Percentiles rank a stretch among this genome's conserved stretches.
phyloP scores from a whole-genome alignment of 2,797 vertebrate species.

The Okamejei kenojei region DNA sequence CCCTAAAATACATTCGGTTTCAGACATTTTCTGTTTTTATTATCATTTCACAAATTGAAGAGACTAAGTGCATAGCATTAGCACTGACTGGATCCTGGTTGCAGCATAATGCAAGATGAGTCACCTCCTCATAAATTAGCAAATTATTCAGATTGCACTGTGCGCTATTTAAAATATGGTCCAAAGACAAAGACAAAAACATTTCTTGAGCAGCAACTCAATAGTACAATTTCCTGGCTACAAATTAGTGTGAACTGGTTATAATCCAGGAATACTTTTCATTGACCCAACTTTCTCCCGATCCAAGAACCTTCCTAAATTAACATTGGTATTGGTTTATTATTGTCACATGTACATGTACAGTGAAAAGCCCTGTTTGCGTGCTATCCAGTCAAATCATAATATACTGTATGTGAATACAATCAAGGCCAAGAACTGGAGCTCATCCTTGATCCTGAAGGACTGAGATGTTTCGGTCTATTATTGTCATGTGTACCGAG shows the following conservation, averaged over 20 bases:
- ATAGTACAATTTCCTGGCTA: not conserved
- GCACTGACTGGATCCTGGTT: not conserved
- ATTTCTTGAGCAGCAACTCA: slow-evolving; percentile 20
- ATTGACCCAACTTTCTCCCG: no score
- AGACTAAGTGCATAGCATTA: not conserved
- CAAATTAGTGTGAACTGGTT: not conserved
- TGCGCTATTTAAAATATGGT: not conserved
- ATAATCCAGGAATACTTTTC: not conserved
- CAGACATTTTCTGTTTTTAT: no score
- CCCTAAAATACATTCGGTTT: no score
- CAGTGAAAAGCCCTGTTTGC: not conserved
- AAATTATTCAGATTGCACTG: not conserved
- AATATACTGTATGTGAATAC: no score
- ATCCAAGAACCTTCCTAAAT: no score
- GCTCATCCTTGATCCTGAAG: no score
- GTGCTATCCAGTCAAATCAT: no score
- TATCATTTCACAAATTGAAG: not conserved
- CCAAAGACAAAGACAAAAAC: not conserved
- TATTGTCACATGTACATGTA: no score
- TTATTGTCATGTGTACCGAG: no score
- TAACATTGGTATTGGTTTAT: no score
- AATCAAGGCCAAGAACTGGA: no score
- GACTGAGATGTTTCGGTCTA: no score
- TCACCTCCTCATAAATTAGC: not conserved
- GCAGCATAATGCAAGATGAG: not conserved